Percentiles rank a stretch among this genome's conserved stretches.
These are phyloP conservation scores for Thalpophila matura DNA, from an alignment of 2,888 invertebrate species.

Conservation along the genomic window DNA sequence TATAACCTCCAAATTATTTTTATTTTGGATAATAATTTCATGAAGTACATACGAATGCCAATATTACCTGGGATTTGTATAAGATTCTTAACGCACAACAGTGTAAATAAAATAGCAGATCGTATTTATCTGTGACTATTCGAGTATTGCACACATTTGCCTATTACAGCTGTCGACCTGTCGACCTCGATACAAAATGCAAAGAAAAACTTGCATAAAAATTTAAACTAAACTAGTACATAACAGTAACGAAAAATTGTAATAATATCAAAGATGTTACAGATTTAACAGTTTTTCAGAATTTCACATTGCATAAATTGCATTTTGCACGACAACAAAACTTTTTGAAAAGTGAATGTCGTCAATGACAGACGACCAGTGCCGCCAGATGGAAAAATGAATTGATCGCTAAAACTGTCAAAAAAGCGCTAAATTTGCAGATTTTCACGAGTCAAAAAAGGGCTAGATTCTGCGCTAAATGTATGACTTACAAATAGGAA, in stretches of 20 bases:
- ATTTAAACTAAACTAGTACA: not conserved
- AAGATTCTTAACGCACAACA: not conserved
- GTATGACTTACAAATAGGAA: too few relatives aligned
- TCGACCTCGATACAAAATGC: not conserved
- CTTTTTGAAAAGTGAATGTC: not conserved
- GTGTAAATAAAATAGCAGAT: not conserved
- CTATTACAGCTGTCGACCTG: conserved; percentile 19
- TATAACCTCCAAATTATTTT: conserved; percentile 32
- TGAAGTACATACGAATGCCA: too few relatives aligned
- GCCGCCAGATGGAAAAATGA: too few relatives aligned
- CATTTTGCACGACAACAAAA: conserved; percentile 20
- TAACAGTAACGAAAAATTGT: conserved; percentile 3
- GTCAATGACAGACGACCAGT: not conserved
- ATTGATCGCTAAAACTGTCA: too few relatives aligned
- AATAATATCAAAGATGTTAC: not conserved
- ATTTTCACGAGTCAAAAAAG: too few relatives aligned
- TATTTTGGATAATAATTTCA: not conserved
- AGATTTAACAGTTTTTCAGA: conserved; percentile 9
- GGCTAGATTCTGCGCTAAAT: too few relatives aligned
- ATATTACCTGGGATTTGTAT: not conserved
- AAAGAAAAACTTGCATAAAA: not conserved
- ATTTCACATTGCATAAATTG: conserved; percentile 4
- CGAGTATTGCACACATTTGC: conserved; percentile 18
- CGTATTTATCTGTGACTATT: not conserved
- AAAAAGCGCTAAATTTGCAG: too few relatives aligned